Base-by-base conservation (phyloP, 1,140 invertebrate genomes). In the Megathymus violae region DNA sequence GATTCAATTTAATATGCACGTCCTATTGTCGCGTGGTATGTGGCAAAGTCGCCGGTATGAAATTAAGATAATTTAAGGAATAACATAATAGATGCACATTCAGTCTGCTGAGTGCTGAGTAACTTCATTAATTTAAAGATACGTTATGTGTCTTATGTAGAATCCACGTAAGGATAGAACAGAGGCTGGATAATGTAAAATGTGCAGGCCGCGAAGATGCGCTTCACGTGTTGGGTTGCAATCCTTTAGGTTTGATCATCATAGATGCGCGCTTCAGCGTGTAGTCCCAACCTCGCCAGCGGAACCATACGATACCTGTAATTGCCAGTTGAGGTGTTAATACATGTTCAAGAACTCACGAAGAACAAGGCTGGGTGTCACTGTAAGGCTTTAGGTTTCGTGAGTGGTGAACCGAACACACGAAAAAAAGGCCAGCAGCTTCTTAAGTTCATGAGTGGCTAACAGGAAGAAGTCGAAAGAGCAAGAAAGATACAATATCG, bases 221-320 rank as follows among this genome's bases (percentile, higher is more conserved):
- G 36, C 64, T 81, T 92, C 91, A 93, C 76, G 91, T 91, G 64
- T 88, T 84, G 59, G 91, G 91, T 72, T 93, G 91, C 59, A 92
- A 90, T 48, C 94, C 94, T 86, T 94, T 95, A 19, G 96, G 96
- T 85, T 96, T 95, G 75, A 98, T 98, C 96, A 97, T 97, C 96
- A 98, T 97, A 38, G 94, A 95, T 0, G 97, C 96, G 71, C 94
- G 95, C 85, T 97, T 97, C 59, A 98, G 85, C 7, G 96, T 97
- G 90, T 98, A 98, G 83, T 98, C 97, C 97, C 97, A 97, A 51
- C 97, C 97, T 92, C 96, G 94, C 97, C 97, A 98, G 69, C 96
- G 94, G 93, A 97, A 98, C 97, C 97, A 97, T 3, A 98, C 97
- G 68, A 98, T 97, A 73, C 96, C 95, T 96, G 84, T 3, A 80